These are phyloP conservation scores for Sciurus vulgaris DNA, from an alignment of 2,797 vertebrate species.

Conservation along the genomic window DNA sequence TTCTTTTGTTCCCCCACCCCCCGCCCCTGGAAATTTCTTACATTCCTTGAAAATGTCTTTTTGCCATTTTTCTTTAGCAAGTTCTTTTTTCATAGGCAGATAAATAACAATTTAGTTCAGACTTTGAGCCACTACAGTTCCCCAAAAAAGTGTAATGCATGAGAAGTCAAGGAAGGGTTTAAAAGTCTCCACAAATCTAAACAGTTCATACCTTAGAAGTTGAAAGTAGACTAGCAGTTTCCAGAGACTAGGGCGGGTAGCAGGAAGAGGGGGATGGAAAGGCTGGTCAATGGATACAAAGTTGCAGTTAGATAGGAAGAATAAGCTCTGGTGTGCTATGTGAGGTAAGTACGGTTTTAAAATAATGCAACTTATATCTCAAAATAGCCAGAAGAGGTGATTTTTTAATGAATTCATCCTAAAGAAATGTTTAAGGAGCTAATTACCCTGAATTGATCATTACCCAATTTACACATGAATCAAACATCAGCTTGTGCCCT, in stretches of 20 bases:
- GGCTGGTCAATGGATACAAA: not conserved
- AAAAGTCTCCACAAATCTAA: not conserved
- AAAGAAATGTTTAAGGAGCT: not conserved
- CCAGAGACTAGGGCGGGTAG: not conserved
- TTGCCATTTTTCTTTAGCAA: not conserved
- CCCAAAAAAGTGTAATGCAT: not conserved
- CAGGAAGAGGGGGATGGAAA: not conserved
- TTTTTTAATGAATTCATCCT: not conserved
- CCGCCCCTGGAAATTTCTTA: not conserved
- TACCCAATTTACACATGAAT: too few relatives aligned
- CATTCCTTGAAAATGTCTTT: constrained; percentile 11
- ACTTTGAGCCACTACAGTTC: not conserved
- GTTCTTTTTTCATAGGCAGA: constrained; percentile 18
- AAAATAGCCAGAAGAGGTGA: not conserved
- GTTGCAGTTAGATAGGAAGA: not conserved
- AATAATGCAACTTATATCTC: not conserved
- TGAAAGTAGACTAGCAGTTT: not conserved
- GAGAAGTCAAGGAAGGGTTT: not conserved
- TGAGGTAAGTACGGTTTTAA: not conserved
- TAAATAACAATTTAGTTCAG: not conserved
- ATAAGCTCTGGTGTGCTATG: not conserved
- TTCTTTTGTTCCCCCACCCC: not conserved
- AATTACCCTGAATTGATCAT: not conserved
- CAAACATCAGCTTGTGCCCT: not conserved
- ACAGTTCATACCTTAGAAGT: not conserved